Evolutionary conservation across 2,797 vertebrate genomes (phyloP).

Genomic region (Rachycentron canadum): DNA sequence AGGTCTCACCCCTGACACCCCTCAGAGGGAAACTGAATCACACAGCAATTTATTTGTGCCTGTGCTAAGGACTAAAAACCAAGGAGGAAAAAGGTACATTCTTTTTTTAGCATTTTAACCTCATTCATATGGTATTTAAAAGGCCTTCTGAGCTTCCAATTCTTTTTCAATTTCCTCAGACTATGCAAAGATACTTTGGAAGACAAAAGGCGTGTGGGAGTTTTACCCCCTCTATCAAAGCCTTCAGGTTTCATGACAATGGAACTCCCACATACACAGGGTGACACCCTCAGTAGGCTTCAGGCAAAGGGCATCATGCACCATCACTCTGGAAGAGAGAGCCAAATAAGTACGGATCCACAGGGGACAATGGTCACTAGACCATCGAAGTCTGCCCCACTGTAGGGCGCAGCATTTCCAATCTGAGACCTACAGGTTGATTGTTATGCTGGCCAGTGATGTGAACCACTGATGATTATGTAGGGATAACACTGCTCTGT

Average conservation of each 20-base stretch:
- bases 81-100: slow-evolving; percentile 57
- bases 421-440: neutral
- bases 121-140: neutral
- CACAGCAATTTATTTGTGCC: slow-evolving; percentile 49
- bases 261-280: slow-evolving; percentile 21
- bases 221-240: slow-evolving; percentile 32
- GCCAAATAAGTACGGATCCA: neutral
- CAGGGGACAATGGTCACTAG: slow-evolving; percentile 4
- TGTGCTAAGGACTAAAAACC: slow-evolving; percentile 44
- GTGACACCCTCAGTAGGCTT: slow-evolving; percentile 1
- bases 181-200: slow-evolving; percentile 20
- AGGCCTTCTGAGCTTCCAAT: neutral
- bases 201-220: slow-evolving; percentile 7
- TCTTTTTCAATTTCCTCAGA: slow-evolving; percentile 49
- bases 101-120: neutral
- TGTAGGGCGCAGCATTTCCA: neutral
- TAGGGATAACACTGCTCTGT: neutral
- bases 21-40: slow-evolving; percentile 36
- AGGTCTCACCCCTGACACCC: slow-evolving; percentile 8
- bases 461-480: neutral
- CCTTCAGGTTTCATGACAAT: slow-evolving; percentile 6
- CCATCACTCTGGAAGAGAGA: slow-evolving; percentile 4
- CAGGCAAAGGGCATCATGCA: slow-evolving; percentile 8
- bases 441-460: neutral
- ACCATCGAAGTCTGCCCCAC: slow-evolving; percentile 42